Base-by-base conservation (phyloP, 2,797 vertebrate species). In the Jordanella pulchra region DNA sequence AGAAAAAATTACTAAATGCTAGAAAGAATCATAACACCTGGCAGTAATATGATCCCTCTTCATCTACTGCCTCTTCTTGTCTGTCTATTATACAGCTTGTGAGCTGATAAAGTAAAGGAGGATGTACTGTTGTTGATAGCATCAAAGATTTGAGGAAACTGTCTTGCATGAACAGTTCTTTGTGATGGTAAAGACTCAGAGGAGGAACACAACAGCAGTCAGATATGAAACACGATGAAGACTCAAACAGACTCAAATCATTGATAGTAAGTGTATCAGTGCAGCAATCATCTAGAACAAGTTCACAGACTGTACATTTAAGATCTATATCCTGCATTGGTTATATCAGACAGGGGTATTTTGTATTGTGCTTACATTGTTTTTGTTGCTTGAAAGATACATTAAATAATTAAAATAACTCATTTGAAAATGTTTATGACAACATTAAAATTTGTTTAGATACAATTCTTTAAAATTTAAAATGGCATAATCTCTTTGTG, bases 121-220 rank as follows among this genome's bases (percentile, higher is more conserved):
- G 86, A 90, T 72, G 76, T 71, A 75, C 70, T 74, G 68, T 48
- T 77, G 53, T 35, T 68, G 79, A 86, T 82, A n/a, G 72, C 79
- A 93, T 93, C 92, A 76, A 30, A 47, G 69, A 54, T 72, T 81
- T 71, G 69, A 81, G 75, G 71, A 85, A 86, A 81, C 81, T 55
- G 81, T 78, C 83, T 84, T n/a, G 55, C 86, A 79, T 88, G 79
- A 87, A 73, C 67, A 75, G 87, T 39, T 83, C 78, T 77, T 67
- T 66, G 50, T 74, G 72, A 84, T 73, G 77, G 86, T 89, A 88
- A 89, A 83, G 55, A 75, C 74, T 77, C 53, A 74, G 35, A 69
- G 67, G 85, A 44, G 30, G 51, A 47, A 60, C 72, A 66, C 72
- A 70, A 67, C 53, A 50, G 47, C 39, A 66, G 27, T n/a, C 66